phyloP scores from a whole-genome alignment of 2,113 vertebrate species.

The Eurystomus gularis region DNA sequence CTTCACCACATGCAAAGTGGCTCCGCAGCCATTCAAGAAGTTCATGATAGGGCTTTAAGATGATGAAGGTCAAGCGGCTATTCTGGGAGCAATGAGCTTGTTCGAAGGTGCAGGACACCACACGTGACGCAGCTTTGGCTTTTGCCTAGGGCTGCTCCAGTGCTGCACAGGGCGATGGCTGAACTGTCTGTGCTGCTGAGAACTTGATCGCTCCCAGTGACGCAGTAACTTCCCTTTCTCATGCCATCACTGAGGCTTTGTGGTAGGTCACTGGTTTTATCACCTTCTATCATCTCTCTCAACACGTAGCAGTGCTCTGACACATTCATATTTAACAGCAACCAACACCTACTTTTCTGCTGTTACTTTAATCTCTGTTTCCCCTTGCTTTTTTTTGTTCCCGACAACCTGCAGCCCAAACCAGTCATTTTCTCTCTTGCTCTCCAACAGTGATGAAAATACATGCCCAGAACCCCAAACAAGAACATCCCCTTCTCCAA shows the following conservation, averaged over 20 bases:
- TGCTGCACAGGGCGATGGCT: accelerated
- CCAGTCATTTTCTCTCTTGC: neutral
- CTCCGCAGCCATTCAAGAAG: neutral
- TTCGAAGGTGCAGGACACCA: neutral
- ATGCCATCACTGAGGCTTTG: neutral
- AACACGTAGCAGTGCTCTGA: neutral
- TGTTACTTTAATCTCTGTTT: neutral
- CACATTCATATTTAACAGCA: neutral
- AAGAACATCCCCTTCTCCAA: neutral
- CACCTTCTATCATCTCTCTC: neutral
- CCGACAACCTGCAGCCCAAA: neutral
- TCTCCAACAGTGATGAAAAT: neutral
- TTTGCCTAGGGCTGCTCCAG: neutral
- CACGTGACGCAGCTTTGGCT: neutral
- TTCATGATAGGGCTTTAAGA: neutral
- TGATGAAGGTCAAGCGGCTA: conserved; percentile 16
- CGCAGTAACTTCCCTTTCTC: neutral
- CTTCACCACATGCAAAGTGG: neutral
- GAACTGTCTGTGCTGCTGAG: neutral
- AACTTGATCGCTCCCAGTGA: neutral
- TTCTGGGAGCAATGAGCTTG: neutral
- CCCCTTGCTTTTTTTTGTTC: neutral
- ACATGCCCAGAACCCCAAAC: neutral
- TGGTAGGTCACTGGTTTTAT: neutral
- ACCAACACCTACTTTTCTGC: neutral